phyloP scores from a whole-genome alignment of 2,113 vertebrate species.

The Coryphaenoides rupestris region DNA sequence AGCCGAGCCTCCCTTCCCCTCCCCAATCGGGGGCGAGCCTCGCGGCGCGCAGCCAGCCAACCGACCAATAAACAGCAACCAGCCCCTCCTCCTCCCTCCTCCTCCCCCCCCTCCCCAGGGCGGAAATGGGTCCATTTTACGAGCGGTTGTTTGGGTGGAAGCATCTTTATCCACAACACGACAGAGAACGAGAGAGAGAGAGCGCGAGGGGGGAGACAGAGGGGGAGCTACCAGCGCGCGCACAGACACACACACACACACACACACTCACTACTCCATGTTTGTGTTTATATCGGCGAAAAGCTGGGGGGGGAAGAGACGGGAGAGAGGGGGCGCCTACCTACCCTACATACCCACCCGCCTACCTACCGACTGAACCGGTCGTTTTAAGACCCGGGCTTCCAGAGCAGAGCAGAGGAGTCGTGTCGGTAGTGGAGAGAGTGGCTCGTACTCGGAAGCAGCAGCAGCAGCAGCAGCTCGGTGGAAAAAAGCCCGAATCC shows the following conservation, averaged over 20 bases:
- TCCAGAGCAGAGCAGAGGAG: neutral
- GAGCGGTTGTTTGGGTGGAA: constrained; percentile 77
- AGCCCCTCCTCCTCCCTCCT: constrained; percentile 15
- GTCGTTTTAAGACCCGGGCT: constrained; percentile 6
- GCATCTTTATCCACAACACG: constrained; percentile 61
- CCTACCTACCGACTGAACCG: neutral
- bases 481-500: constrained; percentile 48
- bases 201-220: too few species aligned
- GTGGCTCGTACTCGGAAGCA: constrained; percentile 8
- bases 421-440: constrained; percentile 4
- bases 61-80: too few species aligned
- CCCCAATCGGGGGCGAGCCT: constrained; percentile 26
- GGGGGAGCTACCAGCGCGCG: constrained; percentile 3
- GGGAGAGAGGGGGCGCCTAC: neutral
- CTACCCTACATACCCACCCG: too few species aligned
- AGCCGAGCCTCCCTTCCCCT: neutral
- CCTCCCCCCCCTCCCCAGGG: constrained; percentile 61
- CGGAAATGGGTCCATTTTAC: constrained; percentile 80
- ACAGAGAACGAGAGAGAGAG: too few species aligned
- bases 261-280: too few species aligned
- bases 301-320: neutral
- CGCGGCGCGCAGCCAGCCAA: neutral
- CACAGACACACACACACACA: too few species aligned
- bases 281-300: constrained; percentile 2
- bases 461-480: constrained; percentile 19